phyloP scores from a whole-genome alignment of 2,797 vertebrate genomes.

The Anabacerthia variegaticeps region DNA sequence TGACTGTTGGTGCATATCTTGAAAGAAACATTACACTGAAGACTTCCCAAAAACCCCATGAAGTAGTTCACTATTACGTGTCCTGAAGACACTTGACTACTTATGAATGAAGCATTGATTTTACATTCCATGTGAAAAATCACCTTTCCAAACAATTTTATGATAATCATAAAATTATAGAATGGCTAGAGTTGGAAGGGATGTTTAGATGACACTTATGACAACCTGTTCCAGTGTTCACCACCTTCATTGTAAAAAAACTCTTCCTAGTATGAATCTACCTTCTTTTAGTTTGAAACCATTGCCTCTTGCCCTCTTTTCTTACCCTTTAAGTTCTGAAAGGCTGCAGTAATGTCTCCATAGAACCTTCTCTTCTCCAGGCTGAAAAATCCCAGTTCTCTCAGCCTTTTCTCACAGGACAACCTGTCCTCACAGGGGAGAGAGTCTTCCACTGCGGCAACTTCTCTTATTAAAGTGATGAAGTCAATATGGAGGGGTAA shows the following conservation, averaged over 20 bases:
- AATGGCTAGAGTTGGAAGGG: not conserved
- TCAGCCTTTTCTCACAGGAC: not conserved
- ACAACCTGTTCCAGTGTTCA: not conserved
- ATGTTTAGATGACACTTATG: not conserved
- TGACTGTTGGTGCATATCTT: not conserved
- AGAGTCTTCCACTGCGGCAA: not conserved
- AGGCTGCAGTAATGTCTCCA: not conserved
- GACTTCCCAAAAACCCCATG: not conserved
- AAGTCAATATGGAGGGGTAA: not conserved
- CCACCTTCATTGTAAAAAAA: fast-evolving
- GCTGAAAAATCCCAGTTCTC: not conserved
- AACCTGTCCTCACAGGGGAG: not conserved
- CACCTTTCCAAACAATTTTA: not conserved
- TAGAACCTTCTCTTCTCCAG: not conserved
- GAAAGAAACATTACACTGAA: not conserved
- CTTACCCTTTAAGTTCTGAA: not conserved
- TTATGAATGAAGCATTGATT: not conserved
- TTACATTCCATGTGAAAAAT: not conserved
- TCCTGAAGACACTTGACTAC: fast-evolving
- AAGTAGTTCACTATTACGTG: not conserved
- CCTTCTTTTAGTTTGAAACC: not conserved
- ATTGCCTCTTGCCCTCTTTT: not conserved
- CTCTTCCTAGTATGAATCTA: not conserved
- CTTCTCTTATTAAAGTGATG: not conserved
- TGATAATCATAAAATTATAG: not conserved